Base-by-base conservation (phyloP, 2,888 invertebrate genomes). In the Amphimallon solstitiale region DNA sequence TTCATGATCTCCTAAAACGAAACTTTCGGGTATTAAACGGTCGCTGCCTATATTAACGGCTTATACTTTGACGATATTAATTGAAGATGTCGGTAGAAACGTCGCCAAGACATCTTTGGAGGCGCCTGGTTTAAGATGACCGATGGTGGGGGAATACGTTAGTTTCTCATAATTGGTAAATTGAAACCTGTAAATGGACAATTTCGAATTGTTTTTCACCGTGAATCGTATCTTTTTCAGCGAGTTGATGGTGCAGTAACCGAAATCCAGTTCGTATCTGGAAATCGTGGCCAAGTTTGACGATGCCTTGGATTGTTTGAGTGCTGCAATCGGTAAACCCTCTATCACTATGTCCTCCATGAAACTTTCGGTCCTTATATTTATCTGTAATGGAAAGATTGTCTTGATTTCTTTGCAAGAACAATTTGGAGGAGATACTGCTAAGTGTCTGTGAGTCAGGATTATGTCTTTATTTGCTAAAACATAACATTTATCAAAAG, bases 41-140 rank as follows among this genome's bases (percentile, higher is more conserved):
- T 29, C 29, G 2, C 1, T 5, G 5, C 29, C 2, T 1, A 7
- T 5, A 5, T 29, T 29, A 9, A 29, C 2, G 5, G 7, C 9
- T 5, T 29, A 29, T 75, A 83, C 82, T 72, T 79, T 76, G 3
- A 73, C 63, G 23, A 80, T 70, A 46, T 52, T 67, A 7, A 77
- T 77, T 0, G 86, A 83, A 52, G 79, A 77, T n/a, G 77, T 76
- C 5, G 85, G 76, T 56, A 82, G 80, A 75, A 87, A 86, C 0
- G 84, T 84, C 1, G 84, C 84, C 5, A 84, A 78, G 17, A 88
- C 76, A 65, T 86, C 85, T 73, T 88, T 88, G 43, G 75, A 76
- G 43, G 79, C 77, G 5, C 76, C 75, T 2, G 80, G 79, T 66
- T 77, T 79, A 37, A 86, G 73, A 74, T 86, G 85, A 3, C 85